Percentiles rank a stretch among this genome's conserved stretches.
These are phyloP conservation scores for Icerya purchasi DNA, from an alignment of 2,888 invertebrate genomes.

Conservation along the genomic window DNA sequence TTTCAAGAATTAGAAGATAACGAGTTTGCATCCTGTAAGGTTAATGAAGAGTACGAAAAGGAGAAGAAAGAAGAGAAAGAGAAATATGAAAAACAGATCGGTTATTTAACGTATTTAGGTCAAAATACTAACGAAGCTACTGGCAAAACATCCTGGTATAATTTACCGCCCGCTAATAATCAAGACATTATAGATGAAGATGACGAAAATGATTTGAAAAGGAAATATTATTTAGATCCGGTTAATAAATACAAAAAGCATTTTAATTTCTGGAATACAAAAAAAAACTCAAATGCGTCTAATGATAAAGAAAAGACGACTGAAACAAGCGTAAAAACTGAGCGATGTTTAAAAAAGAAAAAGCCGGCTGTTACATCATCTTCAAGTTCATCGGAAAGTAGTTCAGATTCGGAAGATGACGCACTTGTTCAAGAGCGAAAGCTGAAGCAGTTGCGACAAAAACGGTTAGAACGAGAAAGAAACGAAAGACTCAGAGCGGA, in stretches of 20 bases:
- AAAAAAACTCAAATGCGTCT: neutral
- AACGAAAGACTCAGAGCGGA: constrained; percentile 52
- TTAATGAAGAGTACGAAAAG: constrained; percentile 68
- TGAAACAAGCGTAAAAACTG: constrained; percentile 10
- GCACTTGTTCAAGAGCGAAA: neutral
- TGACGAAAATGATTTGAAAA: constrained; percentile 41
- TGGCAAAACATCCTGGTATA: constrained; percentile 78
- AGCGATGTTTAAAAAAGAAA: neutral
- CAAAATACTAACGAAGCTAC: constrained; percentile 73
- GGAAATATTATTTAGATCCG: constrained; percentile 50
- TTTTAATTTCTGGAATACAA: constrained; percentile 16
- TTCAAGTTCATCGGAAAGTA: neutral
- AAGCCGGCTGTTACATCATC: neutral
- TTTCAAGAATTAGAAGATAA: constrained; percentile 69
- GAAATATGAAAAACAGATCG: constrained; percentile 93
- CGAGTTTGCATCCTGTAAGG: constrained; percentile 34
- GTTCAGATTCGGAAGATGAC: neutral
- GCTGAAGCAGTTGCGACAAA: constrained; percentile 36
- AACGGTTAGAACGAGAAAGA: constrained; percentile 58
- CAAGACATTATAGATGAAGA: constrained; percentile 27
- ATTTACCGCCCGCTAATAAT: constrained; percentile 37
- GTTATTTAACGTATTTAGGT: constrained; percentile 83
- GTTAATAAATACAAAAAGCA: constrained; percentile 26
- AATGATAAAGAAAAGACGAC: constrained; percentile 20
- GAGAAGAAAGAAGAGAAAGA: constrained; percentile 82